Base-by-base conservation (phyloP, 2,113 vertebrate genomes). In the Numida meleagris region DNA sequence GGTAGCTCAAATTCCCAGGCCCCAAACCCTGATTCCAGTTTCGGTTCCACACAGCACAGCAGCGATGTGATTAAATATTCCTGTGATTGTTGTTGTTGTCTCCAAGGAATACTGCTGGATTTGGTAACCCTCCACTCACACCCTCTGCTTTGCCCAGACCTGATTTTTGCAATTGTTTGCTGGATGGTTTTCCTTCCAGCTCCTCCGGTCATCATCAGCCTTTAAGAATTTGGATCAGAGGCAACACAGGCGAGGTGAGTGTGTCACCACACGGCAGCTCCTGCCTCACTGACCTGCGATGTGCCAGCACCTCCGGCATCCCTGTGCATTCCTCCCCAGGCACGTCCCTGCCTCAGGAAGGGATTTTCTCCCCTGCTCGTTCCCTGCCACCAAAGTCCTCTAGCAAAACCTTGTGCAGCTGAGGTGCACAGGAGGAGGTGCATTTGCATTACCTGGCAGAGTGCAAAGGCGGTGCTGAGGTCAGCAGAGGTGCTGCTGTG, bases 81-180 rank as follows among this genome's bases (percentile, higher is more conserved):
- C 93, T 95, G 76, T 63, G 43, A 88, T 88, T 96, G 93, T 91
- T 95, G 75, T 77, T 14, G 7, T 31, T 0, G 40, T 93, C 93
- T 94, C 94, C 82, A 95, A 91, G 95, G 93, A 93, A 86, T 88
- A 80, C 46, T 12, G 10, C 82, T 27, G 23, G 82, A 86, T 95
- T 74, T 89, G 75, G 59, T 87, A 77, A 31, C 34, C 66, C 84
- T 50, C 78, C 0, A 14, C 80, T 95, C 97, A 96, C 93, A 4
- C 97, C 96, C 96, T 91, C 46, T 27, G 65, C 94, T 97, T 94
- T 97, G 97, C 95, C 94, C 84, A 83, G 90, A 92, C 97, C 92
- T 97, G 97, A 96, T 71, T 96, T 76, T 81, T 93, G 85, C 62
- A 94, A 93, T 95, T 96, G 93, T 97, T 97, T 82, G 66, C 62